Base-by-base conservation (phyloP, 1,140 invertebrate genomes). In the Caenorhabditis latens region DNA sequence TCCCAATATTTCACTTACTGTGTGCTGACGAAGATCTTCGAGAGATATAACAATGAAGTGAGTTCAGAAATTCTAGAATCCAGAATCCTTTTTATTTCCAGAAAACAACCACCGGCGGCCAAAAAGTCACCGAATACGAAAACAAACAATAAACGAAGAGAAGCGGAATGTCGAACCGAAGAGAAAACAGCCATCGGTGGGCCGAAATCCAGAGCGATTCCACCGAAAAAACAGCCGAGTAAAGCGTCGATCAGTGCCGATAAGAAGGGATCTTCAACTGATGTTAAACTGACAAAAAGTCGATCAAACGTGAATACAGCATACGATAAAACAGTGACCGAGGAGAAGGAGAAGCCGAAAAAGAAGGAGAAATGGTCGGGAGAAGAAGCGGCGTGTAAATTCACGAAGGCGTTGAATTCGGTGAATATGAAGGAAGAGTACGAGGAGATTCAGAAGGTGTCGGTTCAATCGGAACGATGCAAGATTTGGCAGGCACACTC, bases 331-430 rank as follows among this genome's bases (percentile, higher is more conserved):
- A 84, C 32, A 21, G 19, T 55, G 14, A 21, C 13, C 13, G 50
- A 83, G 55, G 53, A 58, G 32, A 84, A 61, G 16, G 53, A 58
- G 40, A 84, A 84, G 32, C 32, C 32, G 21, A 46, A 84, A 55
- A 84, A 84, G 21, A 84, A 61, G 21, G 42, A 61, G 21, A 61
- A 84, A 21, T 84, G 82, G 57, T 57, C 53, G 21, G 82, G 82
- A 19, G 82, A 79, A n/a, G 71, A 79, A 24, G 71, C 71, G 8
- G 43, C 71, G 1, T 14, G 43, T 7, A 79, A 79, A 32, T 79
- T 79, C 14, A 7, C n/a, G 1, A 79, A 50, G n/a, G 4, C 46
- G 7, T n/a, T 79, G 13, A 21, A 53, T 13, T 24, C 46, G 2
- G n/a, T 79, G 5, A 79, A 79, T 42, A 9, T 79, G 71, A 79